These are phyloP conservation scores for Polyommatus iphigenia DNA, from an alignment of 2,888 invertebrate species.

Conservation along the genomic window DNA sequence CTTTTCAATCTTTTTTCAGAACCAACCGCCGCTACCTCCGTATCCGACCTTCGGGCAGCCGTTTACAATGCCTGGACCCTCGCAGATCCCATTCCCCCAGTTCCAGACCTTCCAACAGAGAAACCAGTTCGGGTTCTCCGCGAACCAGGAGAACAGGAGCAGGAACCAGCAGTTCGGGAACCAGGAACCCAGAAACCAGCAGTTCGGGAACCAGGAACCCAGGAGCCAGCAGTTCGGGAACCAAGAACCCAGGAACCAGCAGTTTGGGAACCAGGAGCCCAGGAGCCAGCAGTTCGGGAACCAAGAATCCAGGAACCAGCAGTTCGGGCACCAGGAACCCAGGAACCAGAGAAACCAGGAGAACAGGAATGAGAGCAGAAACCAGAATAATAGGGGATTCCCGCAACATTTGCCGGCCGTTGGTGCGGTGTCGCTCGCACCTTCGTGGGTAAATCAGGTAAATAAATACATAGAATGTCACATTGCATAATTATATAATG, in stretches of 20 bases:
- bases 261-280: conserved; percentile 36
- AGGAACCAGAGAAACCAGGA: conserved; percentile 44
- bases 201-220: conserved; percentile 31
- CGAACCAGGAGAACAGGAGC: conserved; percentile 35
- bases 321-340: conserved; percentile 31
- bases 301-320: conserved; percentile 34
- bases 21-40: conserved; percentile 54
- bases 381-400: conserved; percentile 43
- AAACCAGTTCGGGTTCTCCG: conserved; percentile 43
- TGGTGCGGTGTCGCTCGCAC: conserved; percentile 48
- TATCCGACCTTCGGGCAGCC: conserved; percentile 57
- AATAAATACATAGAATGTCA: neutral
- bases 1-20: conserved; percentile 44
- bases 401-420: conserved; percentile 58
- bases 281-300: conserved; percentile 34
- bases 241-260: conserved; percentile 44
- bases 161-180: conserved; percentile 35
- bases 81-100: conserved; percentile 57
- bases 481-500: neutral
- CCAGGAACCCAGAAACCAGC: conserved; percentile 34
- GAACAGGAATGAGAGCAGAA: conserved; percentile 27
- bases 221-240: conserved; percentile 45
- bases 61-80: conserved; percentile 52
- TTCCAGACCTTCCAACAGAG: conserved; percentile 48
- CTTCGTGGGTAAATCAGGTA: conserved; percentile 55